Percentiles rank a stretch among this genome's conserved stretches.
Conservation (phyloP, 1,140 invertebrate genomes). For the Pseudomyrmex concolor region DNA sequence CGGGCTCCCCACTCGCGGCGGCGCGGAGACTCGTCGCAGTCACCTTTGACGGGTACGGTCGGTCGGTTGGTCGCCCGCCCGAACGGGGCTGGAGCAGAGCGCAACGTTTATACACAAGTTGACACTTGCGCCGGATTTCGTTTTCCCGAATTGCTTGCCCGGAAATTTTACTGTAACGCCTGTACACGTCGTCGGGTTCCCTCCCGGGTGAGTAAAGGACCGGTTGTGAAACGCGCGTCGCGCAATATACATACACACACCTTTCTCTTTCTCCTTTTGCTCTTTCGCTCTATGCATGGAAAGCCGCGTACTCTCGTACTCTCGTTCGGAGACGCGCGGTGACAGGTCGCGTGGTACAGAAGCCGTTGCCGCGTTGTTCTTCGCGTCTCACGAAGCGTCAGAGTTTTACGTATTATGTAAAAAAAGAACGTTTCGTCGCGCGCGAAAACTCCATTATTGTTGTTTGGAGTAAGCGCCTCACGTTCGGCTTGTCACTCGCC, state of each 20-base stretch:
- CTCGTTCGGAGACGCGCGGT: conserved; percentile 47
- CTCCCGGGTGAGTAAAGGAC: conserved; percentile 1
- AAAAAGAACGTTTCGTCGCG: background rate
- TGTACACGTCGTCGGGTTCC: background rate
- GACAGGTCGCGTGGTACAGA: conserved; percentile 58
- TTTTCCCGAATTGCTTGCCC: background rate
- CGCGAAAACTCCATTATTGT: background rate
- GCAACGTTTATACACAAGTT: background rate
- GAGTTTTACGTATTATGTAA: too few species aligned
- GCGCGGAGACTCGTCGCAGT: conserved; percentile 61
- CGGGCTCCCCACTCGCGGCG: conserved; percentile 58
- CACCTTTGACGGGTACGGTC: conserved; percentile 76
- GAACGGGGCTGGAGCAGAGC: conserved; percentile 8
- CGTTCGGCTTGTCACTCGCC: conserved; percentile 14
- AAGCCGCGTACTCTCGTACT: background rate
- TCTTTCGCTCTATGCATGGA: background rate
- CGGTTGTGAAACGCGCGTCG: conserved; percentile 2
- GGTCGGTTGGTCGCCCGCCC: conserved; percentile 43
- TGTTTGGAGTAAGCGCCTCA: background rate
- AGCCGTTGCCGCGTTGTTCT: background rate
- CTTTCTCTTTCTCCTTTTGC: background rate
- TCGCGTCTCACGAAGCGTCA: background rate
- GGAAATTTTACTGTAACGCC: background rate
- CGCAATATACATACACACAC: background rate
- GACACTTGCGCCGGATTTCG: background rate